Base-by-base conservation (phyloP, 1,140 invertebrate genomes). In the Aphelinus atriplicis region DNA sequence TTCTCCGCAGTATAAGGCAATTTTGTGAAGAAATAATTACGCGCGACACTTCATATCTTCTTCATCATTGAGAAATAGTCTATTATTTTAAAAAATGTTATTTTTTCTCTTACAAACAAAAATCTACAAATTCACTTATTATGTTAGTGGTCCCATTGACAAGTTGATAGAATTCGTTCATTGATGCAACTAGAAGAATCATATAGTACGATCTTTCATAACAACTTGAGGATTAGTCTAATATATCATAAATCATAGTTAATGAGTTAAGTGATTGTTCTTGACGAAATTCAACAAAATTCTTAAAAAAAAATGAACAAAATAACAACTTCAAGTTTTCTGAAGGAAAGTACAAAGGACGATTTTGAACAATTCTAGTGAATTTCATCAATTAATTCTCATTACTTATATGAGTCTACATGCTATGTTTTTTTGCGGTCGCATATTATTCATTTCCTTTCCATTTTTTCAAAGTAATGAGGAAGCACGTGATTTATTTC, bases 381-480 rank as follows among this genome's bases (percentile, higher is more conserved):
- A 81, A 81, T 80, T 81, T 86, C 84, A 85, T 74, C 50, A 55
- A 81, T 86, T 85, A 84, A 83, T 85, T 86, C 84, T 81, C 84
- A 83, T 84, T 78, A 68, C 71, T 69, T 71, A 73, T 46, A 42
- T 6, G 61, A 51, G 46, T 62, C 68, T 64, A 64, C 53, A 70
- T 62, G 65, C 47, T 77, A 71, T 66, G 71, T 77, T 77, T 67
- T 75, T 68, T 73, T 71, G 7, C 43, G 10, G 58, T 67, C 61
- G 43, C 56, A 46, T 66, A 48, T 3, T 53, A 46, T 60, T 68
- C 47, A 58, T 69, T 51, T 70, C 71, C 68, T 71, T 43, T 72
- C 63, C 58, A 55, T 26, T 26, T 26, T 26, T 26, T 26, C 26
- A 26, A 26, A 26, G 26, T 26, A 26, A 26, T 26, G 75, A 76